phyloP scores from a whole-genome alignment of 2,113 vertebrate species.

The Phylloscopus whistleri region DNA sequence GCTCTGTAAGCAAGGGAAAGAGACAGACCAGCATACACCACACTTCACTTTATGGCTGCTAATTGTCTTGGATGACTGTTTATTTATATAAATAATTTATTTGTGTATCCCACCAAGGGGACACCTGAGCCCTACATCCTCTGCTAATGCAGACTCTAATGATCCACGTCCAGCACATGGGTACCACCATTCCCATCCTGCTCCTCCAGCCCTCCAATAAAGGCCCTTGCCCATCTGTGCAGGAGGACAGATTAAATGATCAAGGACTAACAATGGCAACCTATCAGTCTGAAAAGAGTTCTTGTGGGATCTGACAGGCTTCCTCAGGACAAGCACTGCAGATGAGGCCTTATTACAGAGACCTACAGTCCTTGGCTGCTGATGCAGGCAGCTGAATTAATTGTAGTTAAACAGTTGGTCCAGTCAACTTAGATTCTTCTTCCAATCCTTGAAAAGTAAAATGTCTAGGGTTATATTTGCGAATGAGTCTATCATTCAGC shows the following conservation, averaged over 20 bases:
- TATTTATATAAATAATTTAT: slow-evolving; percentile 58
- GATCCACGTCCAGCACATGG: not conserved
- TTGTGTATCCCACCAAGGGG: not conserved
- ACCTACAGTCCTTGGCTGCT: not conserved
- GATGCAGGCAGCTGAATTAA: not conserved
- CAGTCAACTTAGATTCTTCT: not conserved
- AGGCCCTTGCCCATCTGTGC: slow-evolving; percentile 22
- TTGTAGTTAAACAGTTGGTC: not conserved
- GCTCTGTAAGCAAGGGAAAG: not conserved
- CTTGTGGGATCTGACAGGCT: not conserved
- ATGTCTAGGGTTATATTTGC: not conserved
- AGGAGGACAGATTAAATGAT: not conserved
- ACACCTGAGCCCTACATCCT: slow-evolving; percentile 52
- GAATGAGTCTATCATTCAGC: not conserved
- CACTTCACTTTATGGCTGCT: not conserved
- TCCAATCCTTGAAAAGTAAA: not conserved
- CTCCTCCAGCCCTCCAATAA: not conserved
- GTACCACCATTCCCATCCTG: not conserved
- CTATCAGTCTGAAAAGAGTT: not conserved
- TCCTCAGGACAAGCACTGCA: not conserved
- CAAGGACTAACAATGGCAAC: not conserved
- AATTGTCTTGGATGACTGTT: slow-evolving; percentile 15
- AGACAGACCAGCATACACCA: not conserved
- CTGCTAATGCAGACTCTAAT: slow-evolving; percentile 15
- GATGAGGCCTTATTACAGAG: not conserved